phyloP scores from a whole-genome alignment of 1,140 invertebrate species.

The Alviniconcha marisindica region DNA sequence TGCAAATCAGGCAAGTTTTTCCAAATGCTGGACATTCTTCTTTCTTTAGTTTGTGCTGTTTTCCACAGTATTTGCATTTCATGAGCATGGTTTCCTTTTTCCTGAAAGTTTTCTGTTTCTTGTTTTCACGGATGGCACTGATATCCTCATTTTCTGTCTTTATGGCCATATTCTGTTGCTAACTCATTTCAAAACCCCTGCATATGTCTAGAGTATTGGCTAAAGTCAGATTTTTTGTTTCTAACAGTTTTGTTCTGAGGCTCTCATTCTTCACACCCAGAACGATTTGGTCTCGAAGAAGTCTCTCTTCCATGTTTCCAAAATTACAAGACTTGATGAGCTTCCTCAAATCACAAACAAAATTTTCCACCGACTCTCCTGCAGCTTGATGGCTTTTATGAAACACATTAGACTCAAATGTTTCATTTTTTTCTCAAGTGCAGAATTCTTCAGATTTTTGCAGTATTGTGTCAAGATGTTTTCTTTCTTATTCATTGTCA shows the following conservation, averaged over 20 bases:
- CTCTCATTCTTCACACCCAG: not conserved
- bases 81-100: not conserved
- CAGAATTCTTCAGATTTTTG: not conserved
- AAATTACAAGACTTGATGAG: not conserved
- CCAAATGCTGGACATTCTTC: not conserved
- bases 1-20: not conserved
- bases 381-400: not conserved
- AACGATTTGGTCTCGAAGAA: slow-evolving; percentile 3
- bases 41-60: not conserved
- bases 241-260: not conserved
- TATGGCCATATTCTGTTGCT: not conserved
- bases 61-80: not conserved
- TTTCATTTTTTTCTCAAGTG: not conserved
- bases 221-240: not conserved
- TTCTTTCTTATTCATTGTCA: not conserved
- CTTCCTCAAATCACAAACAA: not conserved
- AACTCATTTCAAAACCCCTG: not conserved
- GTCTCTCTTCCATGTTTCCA: not conserved
- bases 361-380: not conserved
- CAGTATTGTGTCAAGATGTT: not conserved
- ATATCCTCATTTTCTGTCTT: not conserved
- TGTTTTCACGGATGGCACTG: not conserved
- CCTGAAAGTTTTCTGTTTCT: not conserved
- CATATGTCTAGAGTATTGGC: not conserved
- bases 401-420: not conserved